These are phyloP conservation scores for Dufourea novaeangliae DNA, from an alignment of 1,140 invertebrate species.

Conservation along the genomic window DNA sequence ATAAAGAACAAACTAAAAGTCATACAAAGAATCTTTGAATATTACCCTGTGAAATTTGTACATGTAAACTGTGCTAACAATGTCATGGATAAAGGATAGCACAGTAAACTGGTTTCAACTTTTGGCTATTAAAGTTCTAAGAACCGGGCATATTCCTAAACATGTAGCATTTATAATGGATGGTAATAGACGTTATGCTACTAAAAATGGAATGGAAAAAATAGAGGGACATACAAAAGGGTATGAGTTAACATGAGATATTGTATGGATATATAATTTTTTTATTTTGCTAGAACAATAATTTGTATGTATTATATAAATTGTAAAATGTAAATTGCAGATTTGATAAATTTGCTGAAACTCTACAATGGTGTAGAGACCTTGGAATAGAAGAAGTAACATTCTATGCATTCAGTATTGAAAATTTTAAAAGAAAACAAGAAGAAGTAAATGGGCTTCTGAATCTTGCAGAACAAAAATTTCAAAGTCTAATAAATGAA, in stretches of 20 bases:
- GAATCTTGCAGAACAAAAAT: conserved; percentile 94
- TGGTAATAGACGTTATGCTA: conserved; percentile 97
- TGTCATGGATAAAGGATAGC: conserved; percentile 91
- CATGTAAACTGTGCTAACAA: conserved; percentile 68
- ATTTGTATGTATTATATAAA: conserved; percentile 7
- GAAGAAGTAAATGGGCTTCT: conserved; percentile 96
- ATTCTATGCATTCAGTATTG: conserved; percentile 99
- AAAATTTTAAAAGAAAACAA: conserved; percentile 97
- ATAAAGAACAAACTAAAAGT: background rate
- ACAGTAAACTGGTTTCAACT: conserved; percentile 89
- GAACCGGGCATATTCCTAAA: conserved; percentile 91
- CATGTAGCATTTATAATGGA: conserved; percentile 99
- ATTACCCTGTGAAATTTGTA: background rate
- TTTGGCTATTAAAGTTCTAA: conserved; percentile 90
- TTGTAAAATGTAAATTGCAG: conserved; percentile 69
- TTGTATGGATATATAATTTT: background rate
- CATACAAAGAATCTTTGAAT: background rate
- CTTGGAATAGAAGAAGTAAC: conserved; percentile 94
- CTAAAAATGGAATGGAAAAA: conserved; percentile 89
- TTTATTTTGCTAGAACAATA: conserved; percentile 8
- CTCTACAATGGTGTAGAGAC: conserved; percentile 90
- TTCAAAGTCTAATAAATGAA: conserved; percentile 92
- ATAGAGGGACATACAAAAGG: conserved; percentile 94
- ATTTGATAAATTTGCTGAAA: conserved; percentile 97
- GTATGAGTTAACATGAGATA: conserved; percentile 68